These are phyloP conservation scores for Carlito syrichta DNA, from an alignment of 2,113 vertebrate genomes.

Conservation along the genomic window DNA sequence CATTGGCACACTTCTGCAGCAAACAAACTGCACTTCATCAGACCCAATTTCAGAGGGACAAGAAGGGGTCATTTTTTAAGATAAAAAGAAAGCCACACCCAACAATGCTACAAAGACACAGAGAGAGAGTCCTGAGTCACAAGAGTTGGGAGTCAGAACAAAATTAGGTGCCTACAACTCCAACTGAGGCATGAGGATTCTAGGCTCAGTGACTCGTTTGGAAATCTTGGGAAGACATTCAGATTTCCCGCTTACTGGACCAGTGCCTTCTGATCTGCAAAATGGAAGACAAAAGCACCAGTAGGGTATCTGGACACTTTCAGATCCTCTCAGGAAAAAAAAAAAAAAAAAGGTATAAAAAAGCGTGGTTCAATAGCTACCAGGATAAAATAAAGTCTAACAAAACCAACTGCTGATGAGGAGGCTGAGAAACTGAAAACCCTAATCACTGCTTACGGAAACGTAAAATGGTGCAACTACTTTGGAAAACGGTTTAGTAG, in stretches of 20 bases:
- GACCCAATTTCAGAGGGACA: not conserved
- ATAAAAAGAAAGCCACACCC: slow-evolving; percentile 45
- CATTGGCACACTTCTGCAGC: not conserved
- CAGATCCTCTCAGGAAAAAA: not conserved
- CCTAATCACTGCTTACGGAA: not conserved
- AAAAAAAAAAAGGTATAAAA: not conserved
- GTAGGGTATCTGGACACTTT: not conserved
- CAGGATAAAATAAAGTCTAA: not conserved
- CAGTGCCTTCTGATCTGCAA: not conserved
- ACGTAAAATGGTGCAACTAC: not conserved
- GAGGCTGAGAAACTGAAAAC: not conserved
- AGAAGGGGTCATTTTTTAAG: not conserved
- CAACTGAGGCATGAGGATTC: not conserved
- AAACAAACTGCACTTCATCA: not conserved
- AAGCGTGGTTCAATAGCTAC: not conserved
- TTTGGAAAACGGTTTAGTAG: not conserved
- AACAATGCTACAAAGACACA: not conserved
- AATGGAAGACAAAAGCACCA: not conserved
- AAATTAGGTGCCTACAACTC: not conserved
- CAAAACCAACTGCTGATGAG: not conserved
- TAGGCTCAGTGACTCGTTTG: not conserved
- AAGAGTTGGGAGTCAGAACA: not conserved
- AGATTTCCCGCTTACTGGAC: not conserved
- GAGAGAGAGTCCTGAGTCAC: slow-evolving; percentile 38
- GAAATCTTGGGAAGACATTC: not conserved